Evolutionary conservation across 2,797 vertebrate genomes (phyloP), one percentile per base, ranked within the genome.

Genomic region (Echiichthys vipera): DNA sequence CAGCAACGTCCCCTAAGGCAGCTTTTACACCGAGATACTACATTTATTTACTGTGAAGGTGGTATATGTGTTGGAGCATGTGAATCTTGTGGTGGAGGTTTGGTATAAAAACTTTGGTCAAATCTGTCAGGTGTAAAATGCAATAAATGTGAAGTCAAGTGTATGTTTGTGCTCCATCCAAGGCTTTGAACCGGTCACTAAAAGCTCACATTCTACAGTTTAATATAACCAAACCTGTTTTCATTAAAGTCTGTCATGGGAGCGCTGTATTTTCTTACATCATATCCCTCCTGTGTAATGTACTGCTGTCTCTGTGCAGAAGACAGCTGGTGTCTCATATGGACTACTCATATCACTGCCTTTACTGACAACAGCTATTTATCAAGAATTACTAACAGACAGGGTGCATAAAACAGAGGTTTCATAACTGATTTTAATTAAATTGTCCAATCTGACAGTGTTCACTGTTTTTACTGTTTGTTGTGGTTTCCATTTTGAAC

Each of bases 401-500:
- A 7, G 7, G 4, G 49, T 14, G 36, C 46, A 67, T 53, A 78
- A 72, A 72, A 69, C 24, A 51, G 43, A 63, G 45, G 15, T 76
- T 89, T 77, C 66, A 83, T 84, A 80, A 84, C 74, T 29, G 65
- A 64, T 77, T 86, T 90, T 84, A 88, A 93, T 91, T 85, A 89
- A 88, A 78, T 81, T 72, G 78, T 78, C 77, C 63, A 82, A 90
- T 83, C 59, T 83, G 65, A 90, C 80, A 85, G 77, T 53, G 74
- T 66, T 88, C 81, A 67, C 80, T 83, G 69, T 83, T 84, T 81
- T 68, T 61, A 53, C 57, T 68, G 76, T 85, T 88, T 91, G 89
- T 91, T 91, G 88, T 93, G 90, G 87, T 88, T 92, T 86, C 51
- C 42, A 25, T 80, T 82, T 71, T 77, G 81, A 85, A 80, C 57